Evolutionary conservation across 2,113 vertebrate species (phyloP).

Genomic region (Entosphenus tridentatus): DNA sequence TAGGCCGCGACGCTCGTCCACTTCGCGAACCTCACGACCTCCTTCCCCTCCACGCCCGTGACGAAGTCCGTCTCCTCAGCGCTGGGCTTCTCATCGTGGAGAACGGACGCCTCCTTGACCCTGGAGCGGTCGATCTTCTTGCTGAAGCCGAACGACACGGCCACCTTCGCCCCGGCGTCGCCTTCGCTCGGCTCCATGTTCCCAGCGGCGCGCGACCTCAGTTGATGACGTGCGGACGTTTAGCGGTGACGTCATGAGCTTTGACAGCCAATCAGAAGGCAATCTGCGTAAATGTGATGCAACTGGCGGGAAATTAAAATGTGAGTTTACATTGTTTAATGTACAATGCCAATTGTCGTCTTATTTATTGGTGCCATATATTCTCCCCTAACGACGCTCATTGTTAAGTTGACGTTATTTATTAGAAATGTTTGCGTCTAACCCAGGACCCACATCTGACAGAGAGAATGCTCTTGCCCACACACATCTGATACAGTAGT

Average conservation of each 20-base stretch:
- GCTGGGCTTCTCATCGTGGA: conserved; percentile 6
- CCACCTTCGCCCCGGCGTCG: conserved; percentile 1
- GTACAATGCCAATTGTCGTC: too few species aligned
- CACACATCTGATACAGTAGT: too few species aligned
- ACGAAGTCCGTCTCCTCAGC: conserved; percentile 27
- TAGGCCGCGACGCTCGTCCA: conserved; percentile 2
- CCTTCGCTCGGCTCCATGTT: neutral
- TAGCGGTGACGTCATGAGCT: neutral
- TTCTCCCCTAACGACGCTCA: too few species aligned
- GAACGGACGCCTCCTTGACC: conserved; percentile 1
- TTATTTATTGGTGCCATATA: too few species aligned
- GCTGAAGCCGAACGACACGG: conserved; percentile 39
- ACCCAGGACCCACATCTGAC: too few species aligned
- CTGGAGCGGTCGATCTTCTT: conserved; percentile 28
- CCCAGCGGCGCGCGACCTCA: neutral
- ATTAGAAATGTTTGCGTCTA: too few species aligned
- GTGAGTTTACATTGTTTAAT: too few species aligned
- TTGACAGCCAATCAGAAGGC: too few species aligned
- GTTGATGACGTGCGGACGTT: neutral
- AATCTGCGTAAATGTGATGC: too few species aligned
- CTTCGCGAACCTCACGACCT: conserved; percentile 26
- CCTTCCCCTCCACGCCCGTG: conserved; percentile 25
- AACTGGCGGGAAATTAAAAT: too few species aligned
- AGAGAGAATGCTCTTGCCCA: too few species aligned
- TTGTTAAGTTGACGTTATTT: too few species aligned